Conservation (phyloP, 2,888 invertebrate genomes). For the Mylabris sibirica region DNA sequence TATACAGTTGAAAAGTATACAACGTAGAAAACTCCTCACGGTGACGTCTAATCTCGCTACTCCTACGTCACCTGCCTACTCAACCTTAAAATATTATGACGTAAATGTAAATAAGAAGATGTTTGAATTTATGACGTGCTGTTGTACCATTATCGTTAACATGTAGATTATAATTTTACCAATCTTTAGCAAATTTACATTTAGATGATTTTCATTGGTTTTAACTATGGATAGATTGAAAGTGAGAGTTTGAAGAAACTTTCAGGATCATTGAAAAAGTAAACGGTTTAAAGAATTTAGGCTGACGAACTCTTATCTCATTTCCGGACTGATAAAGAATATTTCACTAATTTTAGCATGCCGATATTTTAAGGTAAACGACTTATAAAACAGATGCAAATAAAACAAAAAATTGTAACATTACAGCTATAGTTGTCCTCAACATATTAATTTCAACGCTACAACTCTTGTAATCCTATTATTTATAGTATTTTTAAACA, state of each 20-base stretch:
- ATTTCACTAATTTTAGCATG: neutral
- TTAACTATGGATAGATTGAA: neutral
- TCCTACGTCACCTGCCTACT: conserved; percentile 42
- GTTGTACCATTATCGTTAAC: conserved; percentile 15
- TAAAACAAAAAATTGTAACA: neutral
- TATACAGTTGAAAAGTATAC: neutral
- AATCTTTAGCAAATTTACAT: neutral
- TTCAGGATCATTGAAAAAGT: too few relatives aligned
- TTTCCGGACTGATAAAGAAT: neutral
- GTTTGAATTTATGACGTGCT: conserved; percentile 31
- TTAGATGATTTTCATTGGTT: neutral
- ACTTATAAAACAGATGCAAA: conserved; percentile 6
- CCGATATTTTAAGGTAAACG: neutral
- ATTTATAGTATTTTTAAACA: conserved; percentile 1
- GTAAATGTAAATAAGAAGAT: conserved; percentile 43
- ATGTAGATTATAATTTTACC: neutral
- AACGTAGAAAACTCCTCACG: conserved; percentile 6
- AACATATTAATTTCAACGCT: neutral
- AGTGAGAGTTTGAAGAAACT: neutral
- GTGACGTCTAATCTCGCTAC: conserved; percentile 37
- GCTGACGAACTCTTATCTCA: neutral
- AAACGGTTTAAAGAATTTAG: neutral
- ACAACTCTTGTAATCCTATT: neutral
- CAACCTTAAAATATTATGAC: conserved; percentile 40
- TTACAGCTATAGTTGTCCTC: neutral